phyloP scores from a whole-genome alignment of 2,113 vertebrate genomes.

The Pygathrix nemaeus region DNA sequence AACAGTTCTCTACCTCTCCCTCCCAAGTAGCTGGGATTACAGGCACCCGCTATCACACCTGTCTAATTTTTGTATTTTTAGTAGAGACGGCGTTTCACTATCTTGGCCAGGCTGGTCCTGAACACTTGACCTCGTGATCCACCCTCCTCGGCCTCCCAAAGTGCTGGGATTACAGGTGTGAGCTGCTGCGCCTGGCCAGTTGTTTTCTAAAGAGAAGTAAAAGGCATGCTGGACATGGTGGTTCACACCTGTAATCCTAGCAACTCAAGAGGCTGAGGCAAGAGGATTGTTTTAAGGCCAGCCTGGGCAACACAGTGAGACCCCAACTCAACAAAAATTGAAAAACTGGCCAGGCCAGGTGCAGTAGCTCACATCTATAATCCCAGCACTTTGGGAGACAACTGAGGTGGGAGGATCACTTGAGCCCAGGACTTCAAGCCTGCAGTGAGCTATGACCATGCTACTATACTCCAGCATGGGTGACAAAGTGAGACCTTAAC shows the following conservation, averaged over 20 bases:
- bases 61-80: no score
- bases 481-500: not conserved
- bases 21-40: no score
- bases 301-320: not conserved
- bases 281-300: not conserved
- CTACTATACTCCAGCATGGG: not conserved
- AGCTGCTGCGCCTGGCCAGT: no score
- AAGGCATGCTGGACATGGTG: not conserved
- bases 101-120: no score
- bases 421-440: not conserved
- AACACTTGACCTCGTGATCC: no score
- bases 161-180: no score
- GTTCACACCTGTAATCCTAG: not conserved
- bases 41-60: no score
- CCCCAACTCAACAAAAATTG: not conserved
- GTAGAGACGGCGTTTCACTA: no score
- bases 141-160: no score
- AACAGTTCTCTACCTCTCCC: no score
- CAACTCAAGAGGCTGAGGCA: not conserved
- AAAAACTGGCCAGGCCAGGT: not conserved
- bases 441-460: not conserved
- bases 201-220: slow-evolving; percentile 20
- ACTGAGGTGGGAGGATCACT: not conserved
- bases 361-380: not conserved
- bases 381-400: not conserved